Conservation (phyloP, 2,888 invertebrate genomes). For the Anaspis maculata region DNA sequence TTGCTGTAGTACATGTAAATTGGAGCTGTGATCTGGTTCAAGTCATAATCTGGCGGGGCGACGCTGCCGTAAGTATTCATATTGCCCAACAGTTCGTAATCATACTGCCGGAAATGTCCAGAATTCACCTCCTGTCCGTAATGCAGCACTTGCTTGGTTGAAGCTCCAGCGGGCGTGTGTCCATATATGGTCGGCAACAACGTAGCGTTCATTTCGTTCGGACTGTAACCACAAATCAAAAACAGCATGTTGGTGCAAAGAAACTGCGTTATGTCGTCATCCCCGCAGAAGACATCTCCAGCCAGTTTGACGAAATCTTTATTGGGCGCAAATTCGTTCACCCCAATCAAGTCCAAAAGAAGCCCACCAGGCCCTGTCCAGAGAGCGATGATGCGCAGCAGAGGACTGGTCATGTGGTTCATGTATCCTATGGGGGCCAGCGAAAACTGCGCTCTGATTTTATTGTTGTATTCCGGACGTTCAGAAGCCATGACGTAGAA, state of each 20-base stretch:
- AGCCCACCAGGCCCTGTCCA: conserved; percentile 20
- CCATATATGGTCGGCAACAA: conserved; percentile 25
- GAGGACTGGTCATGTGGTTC: conserved; percentile 43
- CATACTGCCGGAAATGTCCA: conserved; percentile 44
- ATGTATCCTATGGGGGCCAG: conserved; percentile 54
- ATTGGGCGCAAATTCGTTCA: too few relatives aligned
- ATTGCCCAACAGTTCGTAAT: conserved; percentile 42
- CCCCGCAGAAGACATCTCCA: too few relatives aligned
- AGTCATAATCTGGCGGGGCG: conserved; percentile 41
- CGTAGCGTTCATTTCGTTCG: conserved; percentile 24
- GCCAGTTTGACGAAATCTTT: too few relatives aligned
- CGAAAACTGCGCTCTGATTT: conserved; percentile 52
- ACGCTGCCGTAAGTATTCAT: conserved; percentile 29
- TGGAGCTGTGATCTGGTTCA: conserved; percentile 39
- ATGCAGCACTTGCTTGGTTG: conserved; percentile 61
- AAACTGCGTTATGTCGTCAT: too few relatives aligned
- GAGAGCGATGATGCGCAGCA: conserved; percentile 30
- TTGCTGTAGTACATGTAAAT: conserved; percentile 43
- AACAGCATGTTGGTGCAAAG: conserved; percentile 26
- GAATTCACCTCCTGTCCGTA: conserved; percentile 36
- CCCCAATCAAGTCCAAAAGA: conserved; percentile 35
- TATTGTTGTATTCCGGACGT: conserved; percentile 52
- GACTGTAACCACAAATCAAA: conserved; percentile 25
- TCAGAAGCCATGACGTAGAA: conserved; percentile 56
- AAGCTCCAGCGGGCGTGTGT: conserved; percentile 32